Conservation (phyloP, 2,888 invertebrate species). For the Euphydryas editha region DNA sequence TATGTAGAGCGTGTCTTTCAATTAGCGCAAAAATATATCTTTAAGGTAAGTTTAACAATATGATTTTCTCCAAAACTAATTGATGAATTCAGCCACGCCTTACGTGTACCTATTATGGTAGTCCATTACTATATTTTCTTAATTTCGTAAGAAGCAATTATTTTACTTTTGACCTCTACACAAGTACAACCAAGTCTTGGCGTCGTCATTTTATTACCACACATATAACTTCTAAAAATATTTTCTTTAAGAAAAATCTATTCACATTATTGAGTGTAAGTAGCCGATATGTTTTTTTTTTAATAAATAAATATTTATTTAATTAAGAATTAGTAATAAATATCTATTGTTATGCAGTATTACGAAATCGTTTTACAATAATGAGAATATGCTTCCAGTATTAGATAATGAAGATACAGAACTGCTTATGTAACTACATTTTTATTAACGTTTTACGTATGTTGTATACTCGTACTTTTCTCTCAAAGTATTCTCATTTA, state of each 20-base stretch:
- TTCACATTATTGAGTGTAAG: too few species aligned
- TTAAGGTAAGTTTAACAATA: too few species aligned
- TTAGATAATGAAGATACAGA: slow-evolving; percentile 1
- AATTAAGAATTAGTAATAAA: background rate
- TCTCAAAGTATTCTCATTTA: background rate
- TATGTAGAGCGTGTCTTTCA: too few species aligned
- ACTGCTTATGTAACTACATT: background rate
- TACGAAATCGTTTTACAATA: background rate
- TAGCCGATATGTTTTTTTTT: too few species aligned
- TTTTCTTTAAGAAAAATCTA: too few species aligned
- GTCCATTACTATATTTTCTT: background rate
- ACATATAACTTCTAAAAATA: too few species aligned
- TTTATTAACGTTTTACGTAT: background rate
- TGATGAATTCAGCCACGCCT: background rate
- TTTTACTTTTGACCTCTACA: background rate
- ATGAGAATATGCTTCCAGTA: background rate
- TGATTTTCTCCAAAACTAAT: too few species aligned
- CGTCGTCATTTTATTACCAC: background rate
- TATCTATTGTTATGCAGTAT: background rate
- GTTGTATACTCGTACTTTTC: background rate
- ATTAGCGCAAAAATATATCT: too few species aligned
- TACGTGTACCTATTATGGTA: background rate
- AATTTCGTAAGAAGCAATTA: slow-evolving; percentile 1
- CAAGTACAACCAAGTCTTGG: background rate
- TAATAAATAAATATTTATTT: too few species aligned